These are phyloP conservation scores for Drosophila anomalipes DNA, from an alignment of 2,888 invertebrate genomes.

Conservation along the genomic window DNA sequence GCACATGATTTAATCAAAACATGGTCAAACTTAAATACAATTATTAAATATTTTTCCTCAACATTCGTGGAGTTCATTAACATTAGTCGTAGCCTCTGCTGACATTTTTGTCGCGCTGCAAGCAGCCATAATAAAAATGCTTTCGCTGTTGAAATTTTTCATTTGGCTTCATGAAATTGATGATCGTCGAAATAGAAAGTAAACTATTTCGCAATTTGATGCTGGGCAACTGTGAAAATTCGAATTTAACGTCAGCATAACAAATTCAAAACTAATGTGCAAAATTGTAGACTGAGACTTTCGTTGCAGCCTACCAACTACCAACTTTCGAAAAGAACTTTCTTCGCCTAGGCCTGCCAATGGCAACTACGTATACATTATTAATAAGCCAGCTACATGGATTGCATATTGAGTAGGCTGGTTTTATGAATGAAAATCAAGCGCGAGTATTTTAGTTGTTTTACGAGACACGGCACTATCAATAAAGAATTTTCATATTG, in stretches of 20 bases:
- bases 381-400: conserved; percentile 32
- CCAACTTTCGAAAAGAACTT: conserved; percentile 73
- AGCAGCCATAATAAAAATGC: conserved; percentile 31
- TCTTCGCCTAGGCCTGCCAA: conserved; percentile 33
- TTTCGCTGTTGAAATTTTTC: conserved; percentile 46
- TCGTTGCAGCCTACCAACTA: conserved; percentile 3
- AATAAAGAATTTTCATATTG: conserved; percentile 73
- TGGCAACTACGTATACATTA: conserved; percentile 18
- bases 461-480: conserved; percentile 43
- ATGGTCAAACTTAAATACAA: conserved; percentile 42
- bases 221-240: conserved; percentile 49
- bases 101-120: conserved; percentile 37
- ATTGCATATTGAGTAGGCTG: conserved; percentile 54
- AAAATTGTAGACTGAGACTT: conserved; percentile 38
- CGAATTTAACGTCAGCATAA: conserved; percentile 24
- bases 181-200: conserved; percentile 62
- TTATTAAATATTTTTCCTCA: conserved; percentile 39
- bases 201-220: conserved; percentile 39
- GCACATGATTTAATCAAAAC: conserved; percentile 29
- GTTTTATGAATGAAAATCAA: conserved; percentile 75
- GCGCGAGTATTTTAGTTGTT: conserved; percentile 25
- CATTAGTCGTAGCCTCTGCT: conserved; percentile 37
- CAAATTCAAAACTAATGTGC: conserved; percentile 26
- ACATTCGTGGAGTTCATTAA: conserved; percentile 47
- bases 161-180: conserved; percentile 27